Evolutionary conservation across 2,888 invertebrate genomes (phyloP), one percentile per base, ranked within the genome.

Genomic region (Cryptocheilus praepositus): DNA sequence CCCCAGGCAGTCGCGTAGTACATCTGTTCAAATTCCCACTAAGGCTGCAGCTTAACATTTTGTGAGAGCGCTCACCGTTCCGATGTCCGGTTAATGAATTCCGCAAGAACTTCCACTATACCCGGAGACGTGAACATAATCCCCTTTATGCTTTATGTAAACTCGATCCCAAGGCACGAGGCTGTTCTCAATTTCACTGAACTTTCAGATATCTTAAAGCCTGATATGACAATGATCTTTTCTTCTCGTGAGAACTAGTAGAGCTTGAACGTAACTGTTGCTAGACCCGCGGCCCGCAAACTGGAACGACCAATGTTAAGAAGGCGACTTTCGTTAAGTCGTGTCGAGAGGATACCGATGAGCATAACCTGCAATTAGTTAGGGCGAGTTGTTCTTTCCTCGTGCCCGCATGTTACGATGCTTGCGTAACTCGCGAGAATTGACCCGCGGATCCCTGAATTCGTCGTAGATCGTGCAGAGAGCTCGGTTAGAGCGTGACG

Each of bases 131-230:
- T 25, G 5, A 25, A 5, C 25, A 25, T 25, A 25, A 25, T 25
- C 25, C 5, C 25, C 5, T 3, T 25, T 25, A 25, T 25, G 5
- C 25, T 25, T 25, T 25, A 25, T 25, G 25, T 5, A 25, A 25
- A 25, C 25, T 5, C 3, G 25, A 25, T 25, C 25, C 25, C 25
- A 25, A 25, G 25, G 25, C 25, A 25, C 25, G 25, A 5, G 36
- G 28, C 51, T 49, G 59, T 44, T 67, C 66, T 21, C 61, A 61
- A 76, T 69, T 64, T 74, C 64, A 21, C 51, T 8, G 15, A 72
- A 74, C 67, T 67, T 77, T 74, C 64, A 60, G 64, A 61, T 5
- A 25, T 25, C 5, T 25, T 5, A 25, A n/a, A n/a, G n/a, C n/a
- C n/a, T 25, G 2, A 3, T 25, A 25, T 5, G 3, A 25, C 25